Evolutionary conservation across 2,797 vertebrate species (phyloP).

Genomic region (Pipistrellus pygmaeus): DNA sequence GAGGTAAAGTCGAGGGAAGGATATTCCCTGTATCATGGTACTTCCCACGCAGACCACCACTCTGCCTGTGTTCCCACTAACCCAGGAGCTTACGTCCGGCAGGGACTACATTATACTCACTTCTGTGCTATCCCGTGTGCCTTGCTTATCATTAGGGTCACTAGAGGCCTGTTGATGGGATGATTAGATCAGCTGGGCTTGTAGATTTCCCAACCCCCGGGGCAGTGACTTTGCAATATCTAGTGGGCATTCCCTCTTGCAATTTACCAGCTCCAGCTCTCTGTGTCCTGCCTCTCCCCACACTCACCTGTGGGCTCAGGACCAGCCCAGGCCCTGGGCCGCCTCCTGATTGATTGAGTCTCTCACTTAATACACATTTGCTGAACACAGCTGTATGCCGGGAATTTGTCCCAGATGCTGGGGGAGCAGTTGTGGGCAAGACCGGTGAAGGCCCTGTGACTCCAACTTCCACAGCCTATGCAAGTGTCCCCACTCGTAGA

Average conservation of each 20-base stretch:
- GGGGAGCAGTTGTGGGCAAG: not conserved
- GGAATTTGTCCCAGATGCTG: not conserved
- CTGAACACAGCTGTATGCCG: not conserved
- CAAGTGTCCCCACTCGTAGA: not conserved
- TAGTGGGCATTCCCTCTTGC: not conserved
- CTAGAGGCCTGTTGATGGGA: not conserved
- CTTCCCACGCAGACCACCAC: fast-evolving
- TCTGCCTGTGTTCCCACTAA: not conserved
- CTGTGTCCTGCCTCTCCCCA: not conserved
- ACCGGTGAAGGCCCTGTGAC: too few species aligned
- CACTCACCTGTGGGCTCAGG: not conserved
- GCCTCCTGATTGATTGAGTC: not conserved
- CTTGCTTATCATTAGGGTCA: not conserved
- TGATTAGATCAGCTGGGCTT: not conserved
- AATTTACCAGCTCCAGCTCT: not conserved
- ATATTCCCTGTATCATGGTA: fast-evolving
- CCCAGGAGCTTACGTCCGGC: not conserved
- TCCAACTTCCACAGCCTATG: fast-evolving
- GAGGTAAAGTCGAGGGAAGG: not conserved
- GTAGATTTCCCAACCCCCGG: not conserved
- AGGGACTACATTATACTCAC: not conserved
- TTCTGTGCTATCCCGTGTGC: not conserved
- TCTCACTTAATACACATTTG: not conserved
- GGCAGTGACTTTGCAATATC: not conserved
- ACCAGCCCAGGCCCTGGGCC: not conserved